Evolutionary conservation across 2,797 vertebrate species (phyloP).

Genomic region (Periparus ater): DNA sequence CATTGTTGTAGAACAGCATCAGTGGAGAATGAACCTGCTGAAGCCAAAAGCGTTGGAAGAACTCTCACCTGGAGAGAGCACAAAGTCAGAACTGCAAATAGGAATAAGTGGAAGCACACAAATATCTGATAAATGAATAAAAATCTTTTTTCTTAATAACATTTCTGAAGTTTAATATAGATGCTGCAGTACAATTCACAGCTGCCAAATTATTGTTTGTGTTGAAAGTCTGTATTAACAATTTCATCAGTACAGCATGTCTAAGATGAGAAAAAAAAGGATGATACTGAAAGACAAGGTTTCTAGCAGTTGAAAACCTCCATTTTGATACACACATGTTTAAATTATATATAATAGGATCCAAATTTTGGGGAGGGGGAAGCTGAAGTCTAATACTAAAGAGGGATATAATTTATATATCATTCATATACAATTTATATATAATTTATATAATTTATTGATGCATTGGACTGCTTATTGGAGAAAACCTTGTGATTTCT

Average conservation of each 20-base stretch:
- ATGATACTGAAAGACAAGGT: neutral
- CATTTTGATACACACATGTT: neutral
- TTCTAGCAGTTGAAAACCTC: neutral
- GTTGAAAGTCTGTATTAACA: neutral
- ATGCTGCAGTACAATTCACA: neutral
- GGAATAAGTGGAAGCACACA: neutral
- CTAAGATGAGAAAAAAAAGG: neutral
- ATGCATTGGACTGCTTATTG: neutral
- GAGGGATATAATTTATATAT: neutral
- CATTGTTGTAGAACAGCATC: neutral
- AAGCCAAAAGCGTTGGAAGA: neutral
- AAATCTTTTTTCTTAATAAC: accelerated
- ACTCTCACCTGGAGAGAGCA: neutral
- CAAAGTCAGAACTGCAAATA: neutral
- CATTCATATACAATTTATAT: neutral
- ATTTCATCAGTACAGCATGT: neutral
- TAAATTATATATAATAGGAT: neutral
- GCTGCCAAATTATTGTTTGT: neutral
- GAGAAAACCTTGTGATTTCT: neutral
- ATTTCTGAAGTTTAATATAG: neutral
- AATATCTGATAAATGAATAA: neutral
- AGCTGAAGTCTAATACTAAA: neutral
- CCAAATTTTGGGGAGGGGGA: neutral
- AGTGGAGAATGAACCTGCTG: neutral
- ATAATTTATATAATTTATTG: neutral